Evolutionary conservation across 2,888 invertebrate genomes (phyloP), one percentile per base, ranked within the genome.

Genomic region (Cheilosia pagana): DNA sequence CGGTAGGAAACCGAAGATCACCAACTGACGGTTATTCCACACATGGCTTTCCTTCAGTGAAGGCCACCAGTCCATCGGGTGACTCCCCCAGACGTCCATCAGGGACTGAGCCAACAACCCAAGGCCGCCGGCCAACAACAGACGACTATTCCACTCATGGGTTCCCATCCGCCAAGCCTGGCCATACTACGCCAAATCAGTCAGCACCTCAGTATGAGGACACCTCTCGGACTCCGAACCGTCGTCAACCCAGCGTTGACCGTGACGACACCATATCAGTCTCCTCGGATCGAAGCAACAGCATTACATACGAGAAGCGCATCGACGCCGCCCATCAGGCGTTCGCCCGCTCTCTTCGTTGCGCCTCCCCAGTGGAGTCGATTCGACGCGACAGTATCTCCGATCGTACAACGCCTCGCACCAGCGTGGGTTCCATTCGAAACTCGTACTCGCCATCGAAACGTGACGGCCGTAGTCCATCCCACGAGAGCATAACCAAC

Each of bases 281-380:
- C 14, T 43, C 65, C 5, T 81, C 85, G 0, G 85, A 85, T n/a
- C 75, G 75, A 12, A 85, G 75, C 35, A 85, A 79, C 43, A 79
- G 75, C 4, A 21, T 85, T 0, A 65, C 41, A 5, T 85, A 78
- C 23, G 91, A 91, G 62, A 90, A 91, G 31, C 90, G 89, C 67
- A 89, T 89, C 35, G 95, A 95, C 89, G 94, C 96, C 0, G 94
- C 95, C 1, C 96, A 96, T 89, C 95, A 95, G 87, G 95, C 95
- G 0, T 96, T 96, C 93, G 96, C 95, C 0, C 94, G 95, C 75
- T 95, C 95, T 5, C 91, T 96, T 57, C 93, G 96, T 35, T 93
- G 95, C 79, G 94, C 94, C 43, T 95, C 94, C 7, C 93, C 94
- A 83, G 93, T 93, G n/a, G 93, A 94, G 0, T 93, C 93, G 50